Percentiles rank a stretch among this genome's conserved stretches.
Evolutionary conservation across 2,888 invertebrate species (phyloP).

Genomic region (Falcaria lacertinaria): DNA sequence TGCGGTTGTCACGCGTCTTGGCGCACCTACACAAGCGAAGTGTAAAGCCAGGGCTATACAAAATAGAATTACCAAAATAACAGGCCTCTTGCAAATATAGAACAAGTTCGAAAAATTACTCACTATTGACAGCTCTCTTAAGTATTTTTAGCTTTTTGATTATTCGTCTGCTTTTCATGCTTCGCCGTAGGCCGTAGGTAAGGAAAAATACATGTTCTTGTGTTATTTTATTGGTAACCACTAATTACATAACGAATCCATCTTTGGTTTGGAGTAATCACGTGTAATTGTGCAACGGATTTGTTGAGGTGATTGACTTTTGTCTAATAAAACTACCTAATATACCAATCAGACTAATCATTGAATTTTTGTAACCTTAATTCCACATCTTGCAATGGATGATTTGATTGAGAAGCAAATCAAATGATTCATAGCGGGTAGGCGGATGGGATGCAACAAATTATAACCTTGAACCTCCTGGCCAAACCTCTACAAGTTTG

Average conservation of each 20-base stretch:
- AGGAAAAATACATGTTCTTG: too few species aligned
- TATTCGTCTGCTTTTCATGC: neutral
- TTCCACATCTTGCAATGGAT: neutral
- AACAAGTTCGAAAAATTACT: conserved; percentile 27
- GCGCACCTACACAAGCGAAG: conserved; percentile 63
- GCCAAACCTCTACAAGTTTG: conserved; percentile 27
- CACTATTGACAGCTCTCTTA: conserved; percentile 30
- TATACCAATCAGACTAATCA: too few species aligned
- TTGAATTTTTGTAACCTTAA: neutral
- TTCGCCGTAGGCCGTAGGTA: neutral
- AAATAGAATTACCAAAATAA: conserved; percentile 65
- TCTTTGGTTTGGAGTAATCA: too few species aligned
- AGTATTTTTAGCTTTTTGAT: conserved; percentile 5
- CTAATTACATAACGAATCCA: too few species aligned
- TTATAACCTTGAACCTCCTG: conserved; percentile 59
- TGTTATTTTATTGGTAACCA: too few species aligned
- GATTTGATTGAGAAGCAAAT: conserved; percentile 35
- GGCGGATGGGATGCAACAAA: conserved; percentile 66
- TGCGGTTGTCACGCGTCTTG: conserved; percentile 70
- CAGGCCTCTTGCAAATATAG: conserved; percentile 45
- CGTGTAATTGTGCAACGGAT: too few species aligned
- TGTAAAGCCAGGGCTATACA: conserved; percentile 65
- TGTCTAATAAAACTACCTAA: too few species aligned
- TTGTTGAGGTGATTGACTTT: too few species aligned
- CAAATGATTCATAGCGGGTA: conserved; percentile 59